A percentile compares a stretch with the other conserved stretches of the same genome.
Evolutionary conservation across 1,140 invertebrate species (phyloP).

Genomic region (Sinonovacula constricta): DNA sequence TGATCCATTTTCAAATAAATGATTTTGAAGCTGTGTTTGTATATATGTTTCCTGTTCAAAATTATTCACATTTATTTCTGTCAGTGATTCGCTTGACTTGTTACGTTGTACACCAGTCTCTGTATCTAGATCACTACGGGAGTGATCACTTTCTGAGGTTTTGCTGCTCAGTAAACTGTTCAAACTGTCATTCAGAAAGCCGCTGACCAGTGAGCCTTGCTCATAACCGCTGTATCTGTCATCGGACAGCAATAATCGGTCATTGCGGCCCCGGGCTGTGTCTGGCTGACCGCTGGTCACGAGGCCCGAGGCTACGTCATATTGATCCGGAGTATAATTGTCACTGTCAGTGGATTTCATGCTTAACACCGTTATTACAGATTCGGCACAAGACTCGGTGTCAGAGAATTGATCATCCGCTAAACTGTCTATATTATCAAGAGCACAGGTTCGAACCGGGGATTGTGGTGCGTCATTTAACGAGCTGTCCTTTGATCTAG

Average conservation of each 20-base stretch:
- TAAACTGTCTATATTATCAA: slow-evolving; percentile 47
- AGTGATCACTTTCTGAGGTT: slow-evolving; percentile 30
- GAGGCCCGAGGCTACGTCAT: not conserved
- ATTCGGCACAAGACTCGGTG: slow-evolving; percentile 47
- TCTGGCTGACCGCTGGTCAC: slow-evolving; percentile 7
- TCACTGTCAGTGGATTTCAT: slow-evolving; percentile 48
- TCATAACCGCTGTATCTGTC: slow-evolving; percentile 31
- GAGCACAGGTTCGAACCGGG: slow-evolving; percentile 45
- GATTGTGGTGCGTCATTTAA: too few relatives aligned
- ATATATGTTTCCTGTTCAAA: too few relatives aligned
- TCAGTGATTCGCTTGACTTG: too few relatives aligned
- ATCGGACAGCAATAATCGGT: not conserved
- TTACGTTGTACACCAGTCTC: too few relatives aligned
- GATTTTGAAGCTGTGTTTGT: too few relatives aligned
- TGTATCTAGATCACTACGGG: slow-evolving; percentile 24
- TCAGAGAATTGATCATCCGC: slow-evolving; percentile 44
- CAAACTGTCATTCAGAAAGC: slow-evolving; percentile 47
- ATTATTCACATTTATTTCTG: too few relatives aligned
- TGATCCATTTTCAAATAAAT: not conserved
- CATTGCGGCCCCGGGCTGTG: not conserved
- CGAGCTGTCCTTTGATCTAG: too few relatives aligned
- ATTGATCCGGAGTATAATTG: not conserved
- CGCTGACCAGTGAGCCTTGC: slow-evolving; percentile 32
- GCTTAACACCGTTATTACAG: slow-evolving; percentile 51
- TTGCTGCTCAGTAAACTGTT: slow-evolving; percentile 45